A percentile compares a stretch with the other conserved stretches of the same genome.
Evolutionary conservation across 2,797 vertebrate genomes (phyloP).

Genomic region (Ispidina picta): DNA sequence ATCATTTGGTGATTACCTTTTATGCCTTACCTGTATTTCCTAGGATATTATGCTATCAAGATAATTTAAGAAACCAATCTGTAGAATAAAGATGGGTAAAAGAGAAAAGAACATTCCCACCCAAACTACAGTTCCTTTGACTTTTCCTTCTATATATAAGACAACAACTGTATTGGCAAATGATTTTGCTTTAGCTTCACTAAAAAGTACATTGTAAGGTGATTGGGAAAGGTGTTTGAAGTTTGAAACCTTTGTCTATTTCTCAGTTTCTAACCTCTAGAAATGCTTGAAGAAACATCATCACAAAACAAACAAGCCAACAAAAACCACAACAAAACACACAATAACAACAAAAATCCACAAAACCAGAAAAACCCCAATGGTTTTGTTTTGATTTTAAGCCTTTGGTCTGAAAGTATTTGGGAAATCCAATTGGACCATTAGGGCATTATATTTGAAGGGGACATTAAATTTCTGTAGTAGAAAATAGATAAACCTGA

Average conservation of each 20-base stretch:
- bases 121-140: background rate
- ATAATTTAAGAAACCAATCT: background rate
- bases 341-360: no score
- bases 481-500: background rate
- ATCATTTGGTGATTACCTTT: background rate
- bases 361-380: fast-evolving
- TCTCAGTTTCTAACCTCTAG: background rate
- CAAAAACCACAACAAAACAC: background rate
- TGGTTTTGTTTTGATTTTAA: background rate
- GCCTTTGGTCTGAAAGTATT: background rate
- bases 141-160: background rate
- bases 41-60: background rate
- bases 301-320: background rate
- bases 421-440: background rate
- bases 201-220: background rate
- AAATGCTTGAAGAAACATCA: background rate
- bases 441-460: background rate
- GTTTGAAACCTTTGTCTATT: background rate
- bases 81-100: background rate
- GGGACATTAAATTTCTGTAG: background rate
- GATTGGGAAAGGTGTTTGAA: background rate
- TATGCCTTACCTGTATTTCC: background rate
- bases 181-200: background rate
- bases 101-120: background rate
- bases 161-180: background rate